Conservation (phyloP, 2,888 invertebrate genomes). For the Ophion ellenae region DNA sequence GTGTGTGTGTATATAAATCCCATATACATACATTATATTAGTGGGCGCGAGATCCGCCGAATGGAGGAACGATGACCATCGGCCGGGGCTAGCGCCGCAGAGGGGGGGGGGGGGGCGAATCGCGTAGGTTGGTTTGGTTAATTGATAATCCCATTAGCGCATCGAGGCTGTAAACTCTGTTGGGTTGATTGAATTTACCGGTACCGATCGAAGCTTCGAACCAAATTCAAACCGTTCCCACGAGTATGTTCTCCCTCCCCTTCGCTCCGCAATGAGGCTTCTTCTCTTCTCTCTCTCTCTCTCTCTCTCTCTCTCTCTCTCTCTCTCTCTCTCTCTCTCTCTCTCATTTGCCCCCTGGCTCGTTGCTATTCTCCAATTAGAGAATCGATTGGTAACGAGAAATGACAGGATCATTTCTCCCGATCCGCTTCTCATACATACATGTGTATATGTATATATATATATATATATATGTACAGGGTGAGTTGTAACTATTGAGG, state of each 20-base stretch:
- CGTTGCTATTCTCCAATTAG: conserved; percentile 61
- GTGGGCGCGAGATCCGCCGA: not conserved
- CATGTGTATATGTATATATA: too few relatives aligned
- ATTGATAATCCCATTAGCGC: conserved; percentile 70
- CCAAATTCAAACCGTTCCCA: conserved; percentile 65
- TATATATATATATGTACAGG: too few relatives aligned
- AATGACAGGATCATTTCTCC: conserved; percentile 39
- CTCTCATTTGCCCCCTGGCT: not conserved
- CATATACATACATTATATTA: conserved; percentile 37
- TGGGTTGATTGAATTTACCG: conserved; percentile 68
- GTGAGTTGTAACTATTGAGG: too few relatives aligned
- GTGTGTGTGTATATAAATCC: too few relatives aligned
- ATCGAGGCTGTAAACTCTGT: conserved; percentile 68
- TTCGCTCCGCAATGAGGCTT: not conserved
- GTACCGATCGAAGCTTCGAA: conserved; percentile 67
- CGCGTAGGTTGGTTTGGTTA: conserved; percentile 60
- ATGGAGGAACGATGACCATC: conserved; percentile 23
- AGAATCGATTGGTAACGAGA: conserved; percentile 63
- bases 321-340: conserved; percentile 12
- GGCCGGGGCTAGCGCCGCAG: conserved; percentile 26
- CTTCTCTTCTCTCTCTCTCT: not conserved
- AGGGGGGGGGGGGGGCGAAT: too few relatives aligned
- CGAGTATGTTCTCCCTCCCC: conserved; percentile 35
- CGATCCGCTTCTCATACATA: not conserved
- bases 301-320: conserved; percentile 38